These are phyloP conservation scores for Sylvia borin DNA, from an alignment of 2,797 vertebrate species.

Conservation along the genomic window DNA sequence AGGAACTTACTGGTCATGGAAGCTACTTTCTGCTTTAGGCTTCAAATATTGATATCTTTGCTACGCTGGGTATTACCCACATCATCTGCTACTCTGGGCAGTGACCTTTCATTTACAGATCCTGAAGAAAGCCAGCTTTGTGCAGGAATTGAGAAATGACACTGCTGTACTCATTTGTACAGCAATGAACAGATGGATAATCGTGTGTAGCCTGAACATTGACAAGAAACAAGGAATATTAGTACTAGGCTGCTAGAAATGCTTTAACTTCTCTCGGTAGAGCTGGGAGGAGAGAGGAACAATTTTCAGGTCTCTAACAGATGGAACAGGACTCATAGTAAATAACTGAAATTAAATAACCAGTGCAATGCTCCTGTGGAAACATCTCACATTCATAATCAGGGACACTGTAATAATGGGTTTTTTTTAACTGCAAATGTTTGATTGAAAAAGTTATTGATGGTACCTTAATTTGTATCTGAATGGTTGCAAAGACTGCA, in stretches of 20 bases:
- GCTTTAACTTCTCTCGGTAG: not conserved
- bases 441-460: not conserved
- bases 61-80: not conserved
- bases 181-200: not conserved
- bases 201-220: not conserved
- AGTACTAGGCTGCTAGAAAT: not conserved
- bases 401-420: not conserved
- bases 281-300: not conserved
- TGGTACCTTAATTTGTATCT: slow-evolving; percentile 84
- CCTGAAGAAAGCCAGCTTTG: not conserved
- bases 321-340: not conserved
- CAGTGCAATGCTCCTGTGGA: not conserved
- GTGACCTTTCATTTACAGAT: not conserved
- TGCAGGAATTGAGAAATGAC: not conserved
- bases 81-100: not conserved
- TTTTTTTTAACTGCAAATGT: not conserved
- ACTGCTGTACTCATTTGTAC: not conserved
- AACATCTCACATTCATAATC: not conserved
- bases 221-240: not conserved
- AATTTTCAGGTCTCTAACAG: not conserved
- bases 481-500: slow-evolving; percentile 77
- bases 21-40: not conserved
- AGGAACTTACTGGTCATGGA: not conserved
- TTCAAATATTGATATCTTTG: not conserved
- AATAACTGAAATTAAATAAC: not conserved